phyloP scores from a whole-genome alignment of 1,140 invertebrate genomes.

The Adelges cooleyi region DNA sequence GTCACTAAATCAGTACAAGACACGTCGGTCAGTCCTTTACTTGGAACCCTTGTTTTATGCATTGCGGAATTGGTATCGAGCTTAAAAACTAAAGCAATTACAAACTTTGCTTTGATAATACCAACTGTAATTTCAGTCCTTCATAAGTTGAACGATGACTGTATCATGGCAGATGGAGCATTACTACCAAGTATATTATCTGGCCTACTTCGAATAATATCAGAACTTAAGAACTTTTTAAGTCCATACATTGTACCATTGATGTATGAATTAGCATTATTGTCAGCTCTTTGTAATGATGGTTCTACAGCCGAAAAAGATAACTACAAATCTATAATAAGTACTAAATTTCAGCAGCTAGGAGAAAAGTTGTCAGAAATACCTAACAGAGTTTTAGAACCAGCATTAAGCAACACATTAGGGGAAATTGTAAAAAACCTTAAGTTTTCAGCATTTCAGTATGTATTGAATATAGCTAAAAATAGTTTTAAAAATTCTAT shows the following conservation, averaged over 20 bases:
- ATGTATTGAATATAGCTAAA: conserved; percentile 59
- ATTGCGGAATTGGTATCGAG: conserved; percentile 64
- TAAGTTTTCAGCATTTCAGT: conserved; percentile 49
- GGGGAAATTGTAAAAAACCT: conserved; percentile 46
- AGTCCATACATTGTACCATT: conserved; percentile 13
- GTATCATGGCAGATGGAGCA: conserved; percentile 10
- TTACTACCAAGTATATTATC: conserved; percentile 24
- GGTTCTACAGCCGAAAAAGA: conserved; percentile 4
- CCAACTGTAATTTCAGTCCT: conserved; percentile 24
- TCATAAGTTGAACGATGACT: not conserved
- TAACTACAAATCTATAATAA: conserved; percentile 24
- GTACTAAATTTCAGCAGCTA: conserved; percentile 13
- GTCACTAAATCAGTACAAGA: conserved; percentile 16
- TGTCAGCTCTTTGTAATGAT: not conserved
- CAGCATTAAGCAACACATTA: conserved; percentile 56
- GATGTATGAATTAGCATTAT: conserved; percentile 20
- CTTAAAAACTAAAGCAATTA: conserved; percentile 53
- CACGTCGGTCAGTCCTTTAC: conserved; percentile 42
- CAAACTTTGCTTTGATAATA: conserved; percentile 14
- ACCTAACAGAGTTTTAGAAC: conserved; percentile 61
- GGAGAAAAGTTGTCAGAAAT: conserved; percentile 40
- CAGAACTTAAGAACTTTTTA: conserved; percentile 22
- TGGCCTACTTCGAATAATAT: conserved; percentile 19
- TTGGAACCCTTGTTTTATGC: conserved; percentile 64
- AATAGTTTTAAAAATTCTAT: conserved; percentile 56